Conservation (phyloP, 2,888 invertebrate species). For the Agrotis puta region DNA sequence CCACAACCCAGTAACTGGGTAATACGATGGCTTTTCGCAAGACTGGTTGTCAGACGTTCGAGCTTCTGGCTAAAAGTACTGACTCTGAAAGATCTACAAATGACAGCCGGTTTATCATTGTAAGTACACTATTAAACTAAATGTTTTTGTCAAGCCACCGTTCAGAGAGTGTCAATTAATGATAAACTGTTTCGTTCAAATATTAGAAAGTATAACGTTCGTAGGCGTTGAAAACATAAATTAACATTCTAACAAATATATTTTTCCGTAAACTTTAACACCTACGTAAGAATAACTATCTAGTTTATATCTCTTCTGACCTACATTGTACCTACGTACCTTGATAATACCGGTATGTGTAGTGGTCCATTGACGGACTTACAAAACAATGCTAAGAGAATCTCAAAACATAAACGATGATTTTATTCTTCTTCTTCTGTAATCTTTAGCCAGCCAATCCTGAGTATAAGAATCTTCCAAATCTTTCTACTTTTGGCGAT, state of each 20-base stretch:
- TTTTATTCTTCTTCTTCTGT: too few relatives aligned
- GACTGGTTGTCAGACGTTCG: too few relatives aligned
- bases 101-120: too few relatives aligned
- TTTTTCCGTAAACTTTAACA: constrained; percentile 50
- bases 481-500: too few relatives aligned
- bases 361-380: not conserved
- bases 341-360: not conserved
- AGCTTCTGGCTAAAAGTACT: too few relatives aligned
- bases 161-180: constrained; percentile 10
- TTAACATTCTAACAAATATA: constrained; percentile 39
- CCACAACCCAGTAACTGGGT: too few relatives aligned
- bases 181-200: constrained; percentile 22
- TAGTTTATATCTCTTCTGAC: constrained; percentile 36
- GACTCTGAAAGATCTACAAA: too few relatives aligned
- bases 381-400: not conserved
- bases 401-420: too few relatives aligned
- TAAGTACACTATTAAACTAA: not conserved
- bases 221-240: constrained; percentile 50
- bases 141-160: not conserved
- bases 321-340: constrained; percentile 18
- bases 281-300: constrained; percentile 43
- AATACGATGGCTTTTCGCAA: too few relatives aligned
- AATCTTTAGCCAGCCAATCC: too few relatives aligned
- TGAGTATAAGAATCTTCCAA: too few relatives aligned
- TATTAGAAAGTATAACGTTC: constrained; percentile 50